phyloP scores from a whole-genome alignment of 2,113 vertebrate genomes.

The Epinephelus lanceolatus region DNA sequence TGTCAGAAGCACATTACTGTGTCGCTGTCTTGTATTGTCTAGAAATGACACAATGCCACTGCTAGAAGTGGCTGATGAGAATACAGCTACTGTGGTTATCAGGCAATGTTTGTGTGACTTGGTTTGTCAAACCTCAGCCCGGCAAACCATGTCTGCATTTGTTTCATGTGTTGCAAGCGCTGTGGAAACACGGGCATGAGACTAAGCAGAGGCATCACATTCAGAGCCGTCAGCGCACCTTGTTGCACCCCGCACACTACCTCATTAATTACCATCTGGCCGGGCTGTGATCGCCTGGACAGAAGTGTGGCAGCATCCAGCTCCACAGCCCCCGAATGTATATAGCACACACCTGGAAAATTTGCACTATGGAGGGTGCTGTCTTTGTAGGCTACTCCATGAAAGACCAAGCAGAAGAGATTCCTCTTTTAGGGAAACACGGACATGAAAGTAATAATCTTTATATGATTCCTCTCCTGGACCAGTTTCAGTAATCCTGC shows the following conservation, averaged over 20 bases:
- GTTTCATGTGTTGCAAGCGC: constrained; percentile 13
- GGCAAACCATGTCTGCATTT: constrained; percentile 13
- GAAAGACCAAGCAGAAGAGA: background rate
- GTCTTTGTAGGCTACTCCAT: background rate
- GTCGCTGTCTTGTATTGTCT: background rate
- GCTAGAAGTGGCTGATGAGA: constrained; percentile 7
- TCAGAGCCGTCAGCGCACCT: constrained; percentile 29
- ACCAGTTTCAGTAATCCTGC: background rate
- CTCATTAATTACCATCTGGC: constrained; percentile 62
- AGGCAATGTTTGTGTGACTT: constrained; percentile 21
- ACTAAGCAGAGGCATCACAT: constrained; percentile 20
- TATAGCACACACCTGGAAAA: constrained; percentile 11
- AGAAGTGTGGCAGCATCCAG: constrained; percentile 21
- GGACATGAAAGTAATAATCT: background rate
- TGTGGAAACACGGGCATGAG: constrained; percentile 29
- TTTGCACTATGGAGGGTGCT: background rate
- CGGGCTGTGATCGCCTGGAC: constrained; percentile 25
- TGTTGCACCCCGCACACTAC: constrained; percentile 17
- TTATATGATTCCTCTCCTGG: background rate
- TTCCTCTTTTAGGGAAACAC: background rate
- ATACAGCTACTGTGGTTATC: constrained; percentile 2
- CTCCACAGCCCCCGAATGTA: background rate
- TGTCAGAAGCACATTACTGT: background rate
- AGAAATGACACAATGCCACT: constrained; percentile 4
- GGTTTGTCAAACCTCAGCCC: constrained; percentile 9